Evolutionary conservation across 1,140 invertebrate genomes (phyloP), one percentile per base, ranked within the genome.

Genomic region (Spodoptera frugiperda): DNA sequence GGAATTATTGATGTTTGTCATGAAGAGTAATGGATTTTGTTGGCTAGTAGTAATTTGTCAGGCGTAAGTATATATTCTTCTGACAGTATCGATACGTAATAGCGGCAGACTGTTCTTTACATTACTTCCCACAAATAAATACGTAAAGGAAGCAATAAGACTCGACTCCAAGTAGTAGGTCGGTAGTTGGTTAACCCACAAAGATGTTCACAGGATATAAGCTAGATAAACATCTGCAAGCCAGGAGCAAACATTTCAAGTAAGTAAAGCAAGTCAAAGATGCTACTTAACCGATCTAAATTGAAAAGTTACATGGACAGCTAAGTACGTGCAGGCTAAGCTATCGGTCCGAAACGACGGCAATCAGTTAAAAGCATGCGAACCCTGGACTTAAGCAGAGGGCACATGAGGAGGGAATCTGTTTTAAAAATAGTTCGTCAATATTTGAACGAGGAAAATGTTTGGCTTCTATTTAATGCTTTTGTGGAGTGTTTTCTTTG

Each of bases 311-410:
- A 73, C 71, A 73, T 49, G 44, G 71, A 48, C 33, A 30, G 39
- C 71, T 49, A 57, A 73, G 55, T 61, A 73, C 68, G 30, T 25
- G 54, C 39, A n/a, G 55, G 21, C 53, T 73, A 75, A 73, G 46
- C 48, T 74, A 72, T 61, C 63, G 55, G 55, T 12, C 65, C 72
- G 63, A 61, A 76, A 71, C 48, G 55, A 53, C 57, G 48, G 54
- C 78, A 79, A 79, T 79, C 78, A 79, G 78, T 79, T 79, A 79
- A 79, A 79, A 79, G 78, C 72, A 71, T 76, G 55, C 14, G 25
- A 53, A 55, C 44, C 51, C 25, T 9, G 21, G 72, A 15, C 71
- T 71, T 71, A 63, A 65, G 76, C 67, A 0, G 61, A 15, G 59
- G 57, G 9, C 51, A 73, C 71, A 46, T n/a, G 55, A 25, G 2